Evolutionary conservation across 2,888 invertebrate genomes (phyloP), one percentile per base, ranked within the genome.

Genomic region (Brachycybe producta): DNA sequence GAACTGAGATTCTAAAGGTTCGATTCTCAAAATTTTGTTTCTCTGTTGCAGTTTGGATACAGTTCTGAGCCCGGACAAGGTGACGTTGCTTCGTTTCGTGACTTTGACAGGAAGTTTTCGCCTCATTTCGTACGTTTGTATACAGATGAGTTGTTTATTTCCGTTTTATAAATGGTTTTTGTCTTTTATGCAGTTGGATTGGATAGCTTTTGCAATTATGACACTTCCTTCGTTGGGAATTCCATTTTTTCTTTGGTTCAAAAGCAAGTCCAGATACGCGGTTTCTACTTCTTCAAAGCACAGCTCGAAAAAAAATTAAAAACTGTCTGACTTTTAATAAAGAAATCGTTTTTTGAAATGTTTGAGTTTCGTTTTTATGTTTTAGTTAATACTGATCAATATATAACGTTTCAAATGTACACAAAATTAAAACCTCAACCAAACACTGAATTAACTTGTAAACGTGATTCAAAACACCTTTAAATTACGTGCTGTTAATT

Each of bases 181-280:
- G 24, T 23, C 54, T 40, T 57, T 53, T 53, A 66, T 65, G 51
- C 62, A 76, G 74, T 64, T 91, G 54, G 95, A 95, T 70, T 98
- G 97, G 98, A 75, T 83, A 49, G 88, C 92, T 24, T 98, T 98
- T 65, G 90, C 90, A 30, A 79, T 97, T 50, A 92, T 98, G 91
- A 87, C 92, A 24, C 73, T 94, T 55, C 94, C 95, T 4, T 91
- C 94, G 2, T 73, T 97, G 40, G 85, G 84, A 38, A 91, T 97
- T 66, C 95, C 95, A 52, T 87, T 90, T 67, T 79, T 82, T 30
- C 74, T 97, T 55, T 97, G 95, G 94, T 90, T 79, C 70, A 82
- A 84, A 24, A 92, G 92, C 63, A 94, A 94, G 70, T 82, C 80
- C 67, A 92, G 91, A 75, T 95, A 95, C 63, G 91, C 91, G 8